phyloP scores from a whole-genome alignment of 2,113 vertebrate genomes.

The Gnathonemus longibarbis region DNA sequence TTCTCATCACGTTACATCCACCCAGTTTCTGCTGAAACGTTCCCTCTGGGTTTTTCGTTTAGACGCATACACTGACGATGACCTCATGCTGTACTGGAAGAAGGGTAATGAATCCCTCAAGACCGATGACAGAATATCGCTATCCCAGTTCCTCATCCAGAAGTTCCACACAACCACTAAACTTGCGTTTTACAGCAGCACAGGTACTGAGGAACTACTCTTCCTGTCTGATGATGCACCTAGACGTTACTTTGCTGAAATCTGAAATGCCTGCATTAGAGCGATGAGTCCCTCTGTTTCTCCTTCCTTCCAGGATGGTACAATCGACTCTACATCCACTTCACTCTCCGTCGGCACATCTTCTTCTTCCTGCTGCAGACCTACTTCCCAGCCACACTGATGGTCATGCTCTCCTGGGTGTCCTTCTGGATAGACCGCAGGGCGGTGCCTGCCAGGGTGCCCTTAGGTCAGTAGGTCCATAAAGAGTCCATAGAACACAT shows the following conservation, averaged over 20 bases:
- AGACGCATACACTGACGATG: slow-evolving; percentile 98
- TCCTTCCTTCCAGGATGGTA: slow-evolving; percentile 73
- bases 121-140: slow-evolving; percentile 90
- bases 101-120: slow-evolving; percentile 93
- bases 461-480: slow-evolving; percentile 61
- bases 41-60: neutral
- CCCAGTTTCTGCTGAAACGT: neutral
- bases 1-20: neutral
- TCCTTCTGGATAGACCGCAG: slow-evolving; percentile 88
- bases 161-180: slow-evolving; percentile 97
- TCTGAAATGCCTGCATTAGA: neutral
- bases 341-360: slow-evolving; percentile 81
- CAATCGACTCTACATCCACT: slow-evolving; percentile 85
- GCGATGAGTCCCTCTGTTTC: neutral
- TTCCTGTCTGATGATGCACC: slow-evolving; percentile 11
- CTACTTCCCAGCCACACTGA: slow-evolving; percentile 83
- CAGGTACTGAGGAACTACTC: slow-evolving; percentile 60
- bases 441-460: slow-evolving; percentile 82
- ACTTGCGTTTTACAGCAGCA: slow-evolving; percentile 96
- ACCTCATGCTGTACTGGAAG: slow-evolving; percentile 98
- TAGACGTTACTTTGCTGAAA: neutral
- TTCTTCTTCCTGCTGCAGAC: slow-evolving; percentile 91
- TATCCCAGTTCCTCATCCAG: slow-evolving; percentile 96
- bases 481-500: neutral
- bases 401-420: slow-evolving; percentile 93